Conservation (phyloP, 2,797 vertebrate species). For the Sparus aurata region DNA sequence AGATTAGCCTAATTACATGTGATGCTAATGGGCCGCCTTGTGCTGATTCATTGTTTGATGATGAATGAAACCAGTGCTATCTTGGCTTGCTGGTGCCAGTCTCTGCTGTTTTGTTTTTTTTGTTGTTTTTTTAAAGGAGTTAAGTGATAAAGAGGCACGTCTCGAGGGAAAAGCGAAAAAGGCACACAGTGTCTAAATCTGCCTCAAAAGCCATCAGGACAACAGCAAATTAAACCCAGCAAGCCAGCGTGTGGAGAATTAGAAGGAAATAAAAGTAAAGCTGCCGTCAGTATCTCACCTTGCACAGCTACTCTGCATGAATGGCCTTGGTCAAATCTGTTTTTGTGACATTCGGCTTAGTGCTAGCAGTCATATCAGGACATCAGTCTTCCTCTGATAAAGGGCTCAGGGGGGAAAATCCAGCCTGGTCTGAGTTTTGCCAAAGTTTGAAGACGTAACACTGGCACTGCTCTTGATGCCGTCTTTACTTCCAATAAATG, state of each 20-base stretch:
- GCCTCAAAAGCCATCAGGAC: constrained; percentile 33
- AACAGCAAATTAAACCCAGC: constrained; percentile 36
- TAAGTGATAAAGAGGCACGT: constrained; percentile 16
- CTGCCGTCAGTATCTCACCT: constrained; percentile 64
- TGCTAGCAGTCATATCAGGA: constrained; percentile 62
- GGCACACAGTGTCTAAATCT: constrained; percentile 26
- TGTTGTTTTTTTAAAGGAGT: constrained; percentile 49
- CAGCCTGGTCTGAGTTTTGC: constrained; percentile 40
- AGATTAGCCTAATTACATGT: constrained; percentile 72
- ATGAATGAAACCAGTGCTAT: constrained; percentile 51
- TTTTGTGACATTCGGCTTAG: constrained; percentile 57
- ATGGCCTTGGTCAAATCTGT: constrained; percentile 58
- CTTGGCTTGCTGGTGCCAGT: constrained; percentile 46
- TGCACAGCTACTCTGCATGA: constrained; percentile 68
- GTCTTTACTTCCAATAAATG: constrained; percentile 56
- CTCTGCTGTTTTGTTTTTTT: constrained; percentile 23
- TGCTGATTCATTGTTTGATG: constrained; percentile 49
- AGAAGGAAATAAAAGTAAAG: constrained; percentile 57
- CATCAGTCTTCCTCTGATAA: constrained; percentile 67
- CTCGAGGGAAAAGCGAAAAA: constrained; percentile 20
- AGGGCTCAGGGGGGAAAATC: constrained; percentile 53
- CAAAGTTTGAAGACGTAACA: constrained; percentile 50
- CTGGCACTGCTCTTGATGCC: constrained; percentile 46
- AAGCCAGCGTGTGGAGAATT: constrained; percentile 44
- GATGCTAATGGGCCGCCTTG: constrained; percentile 59